Percentiles rank a stretch among this genome's conserved stretches.
Evolutionary conservation across 2,888 invertebrate species (phyloP).

Genomic region (Melieria omissa): DNA sequence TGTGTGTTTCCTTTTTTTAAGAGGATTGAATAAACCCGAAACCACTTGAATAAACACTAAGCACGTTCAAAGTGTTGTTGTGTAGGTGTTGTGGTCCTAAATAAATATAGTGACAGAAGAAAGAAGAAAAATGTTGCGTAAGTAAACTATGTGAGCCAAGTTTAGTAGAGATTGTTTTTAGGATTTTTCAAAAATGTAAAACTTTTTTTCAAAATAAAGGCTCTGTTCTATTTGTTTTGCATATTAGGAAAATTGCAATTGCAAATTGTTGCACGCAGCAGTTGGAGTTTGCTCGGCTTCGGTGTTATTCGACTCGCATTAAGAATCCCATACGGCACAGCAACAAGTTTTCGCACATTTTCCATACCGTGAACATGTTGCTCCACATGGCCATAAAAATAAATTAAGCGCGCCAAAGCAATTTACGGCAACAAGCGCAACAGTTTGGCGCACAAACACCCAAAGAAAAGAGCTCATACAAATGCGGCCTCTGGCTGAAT

Average conservation of each 20-base stretch:
- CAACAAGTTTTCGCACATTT: too few relatives aligned
- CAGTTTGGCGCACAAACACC: constrained; percentile 1
- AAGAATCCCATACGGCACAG: too few relatives aligned
- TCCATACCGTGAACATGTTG: neutral
- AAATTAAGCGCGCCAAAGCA: constrained; percentile 12
- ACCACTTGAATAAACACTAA: constrained; percentile 26
- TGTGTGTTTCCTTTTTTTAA: neutral
- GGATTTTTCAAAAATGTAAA: too few relatives aligned
- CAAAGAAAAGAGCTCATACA: neutral
- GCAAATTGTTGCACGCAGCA: too few relatives aligned
- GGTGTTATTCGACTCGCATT: too few relatives aligned
- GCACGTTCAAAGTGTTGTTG: neutral
- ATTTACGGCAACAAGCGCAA: constrained; percentile 2
- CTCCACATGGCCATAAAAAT: constrained; percentile 13
- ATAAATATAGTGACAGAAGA: neutral
- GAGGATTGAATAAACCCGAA: neutral
- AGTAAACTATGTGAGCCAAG: too few relatives aligned
- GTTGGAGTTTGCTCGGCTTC: too few relatives aligned
- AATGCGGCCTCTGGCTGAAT: neutral
- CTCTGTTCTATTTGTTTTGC: too few relatives aligned
- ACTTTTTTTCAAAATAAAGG: too few relatives aligned
- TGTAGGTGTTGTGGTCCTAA: constrained; percentile 7
- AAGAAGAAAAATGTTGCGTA: too few relatives aligned
- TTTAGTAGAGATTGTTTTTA: too few relatives aligned
- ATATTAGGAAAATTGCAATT: too few relatives aligned